phyloP scores from a whole-genome alignment of 2,888 invertebrate species.

The Oscheius myriophilus region DNA sequence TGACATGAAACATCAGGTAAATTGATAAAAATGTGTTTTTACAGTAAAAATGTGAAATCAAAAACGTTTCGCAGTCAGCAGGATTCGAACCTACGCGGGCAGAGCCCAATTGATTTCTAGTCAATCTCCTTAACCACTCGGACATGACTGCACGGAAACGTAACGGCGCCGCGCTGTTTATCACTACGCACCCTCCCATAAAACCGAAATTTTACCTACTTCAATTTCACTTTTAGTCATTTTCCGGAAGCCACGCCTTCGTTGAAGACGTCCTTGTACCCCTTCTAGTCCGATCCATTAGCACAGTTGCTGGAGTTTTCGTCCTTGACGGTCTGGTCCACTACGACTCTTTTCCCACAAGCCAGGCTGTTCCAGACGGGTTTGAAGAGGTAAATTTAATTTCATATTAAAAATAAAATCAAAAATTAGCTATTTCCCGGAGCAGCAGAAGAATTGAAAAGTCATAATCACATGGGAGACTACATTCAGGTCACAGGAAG shows the following conservation, averaged over 20 bases:
- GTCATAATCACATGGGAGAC: conserved; percentile 53
- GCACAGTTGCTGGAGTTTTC: conserved; percentile 35
- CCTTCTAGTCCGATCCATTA: conserved; percentile 36
- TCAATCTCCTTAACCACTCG: conserved; percentile 65
- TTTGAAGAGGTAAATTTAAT: conserved; percentile 54
- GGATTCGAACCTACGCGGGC: conserved; percentile 68
- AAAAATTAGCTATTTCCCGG: conserved; percentile 43
- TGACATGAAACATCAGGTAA: conserved; percentile 53
- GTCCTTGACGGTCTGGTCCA: conserved; percentile 50
- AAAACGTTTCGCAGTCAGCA: conserved; percentile 56
- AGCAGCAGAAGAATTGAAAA: conserved; percentile 36
- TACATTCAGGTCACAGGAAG: conserved; percentile 48
- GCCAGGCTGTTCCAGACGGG: conserved; percentile 45
- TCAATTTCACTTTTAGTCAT: conserved; percentile 28
- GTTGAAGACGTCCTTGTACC: conserved; percentile 52
- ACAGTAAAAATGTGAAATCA: background rate
- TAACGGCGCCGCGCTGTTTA: no score
- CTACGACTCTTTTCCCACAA: conserved; percentile 51
- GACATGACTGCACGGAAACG: conserved; percentile 40
- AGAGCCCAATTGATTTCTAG: conserved; percentile 65
- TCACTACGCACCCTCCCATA: no score
- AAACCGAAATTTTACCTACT: background rate
- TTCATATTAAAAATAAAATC: background rate
- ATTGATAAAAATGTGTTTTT: background rate
- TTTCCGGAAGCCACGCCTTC: conserved; percentile 53